A percentile compares a stretch with the other conserved stretches of the same genome.
phyloP scores from a whole-genome alignment of 64 coral and sea anemone species.

The Stylophora pistillata region DNA sequence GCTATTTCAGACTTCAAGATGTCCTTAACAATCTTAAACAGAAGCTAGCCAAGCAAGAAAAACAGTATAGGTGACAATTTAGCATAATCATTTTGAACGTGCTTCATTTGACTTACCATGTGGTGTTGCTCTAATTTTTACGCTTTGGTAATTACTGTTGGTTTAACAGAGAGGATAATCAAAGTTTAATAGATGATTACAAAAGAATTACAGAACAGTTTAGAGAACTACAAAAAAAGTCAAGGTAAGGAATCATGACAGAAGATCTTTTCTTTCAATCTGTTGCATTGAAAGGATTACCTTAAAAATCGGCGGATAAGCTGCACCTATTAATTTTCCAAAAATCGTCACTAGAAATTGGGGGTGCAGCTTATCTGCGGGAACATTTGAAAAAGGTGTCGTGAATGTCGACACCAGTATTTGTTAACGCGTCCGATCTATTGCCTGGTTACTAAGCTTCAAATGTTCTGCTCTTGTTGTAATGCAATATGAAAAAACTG shows the following conservation, averaged over 20 bases:
- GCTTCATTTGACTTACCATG: background rate
- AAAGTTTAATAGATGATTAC: conserved; percentile 95
- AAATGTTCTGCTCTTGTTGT: too few relatives aligned
- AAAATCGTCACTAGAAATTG: too few relatives aligned
- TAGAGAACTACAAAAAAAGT: conserved; percentile 96
- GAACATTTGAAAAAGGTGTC: too few relatives aligned
- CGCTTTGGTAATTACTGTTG: background rate
- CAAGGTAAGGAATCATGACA: conserved; percentile 57
- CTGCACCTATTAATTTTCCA: too few relatives aligned
- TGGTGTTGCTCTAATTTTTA: background rate
- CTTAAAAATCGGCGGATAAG: too few relatives aligned
- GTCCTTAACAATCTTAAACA: conserved; percentile 96
- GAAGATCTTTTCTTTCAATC: background rate
- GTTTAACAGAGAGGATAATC: conserved; percentile 91
- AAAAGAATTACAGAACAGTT: conserved; percentile 99
- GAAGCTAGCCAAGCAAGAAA: conserved; percentile 96
- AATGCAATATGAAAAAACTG: too few relatives aligned
- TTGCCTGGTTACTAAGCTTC: too few relatives aligned
- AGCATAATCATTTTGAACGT: background rate
- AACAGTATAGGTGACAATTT: conserved; percentile 75
- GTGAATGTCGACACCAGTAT: too few relatives aligned
- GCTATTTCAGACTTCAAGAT: conserved; percentile 83
- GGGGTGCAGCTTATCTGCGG: too few relatives aligned
- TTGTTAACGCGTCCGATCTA: too few relatives aligned
- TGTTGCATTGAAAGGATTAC: background rate